Evolutionary conservation across 2,888 invertebrate species (phyloP).

Genomic region (Morpho helenor): DNA sequence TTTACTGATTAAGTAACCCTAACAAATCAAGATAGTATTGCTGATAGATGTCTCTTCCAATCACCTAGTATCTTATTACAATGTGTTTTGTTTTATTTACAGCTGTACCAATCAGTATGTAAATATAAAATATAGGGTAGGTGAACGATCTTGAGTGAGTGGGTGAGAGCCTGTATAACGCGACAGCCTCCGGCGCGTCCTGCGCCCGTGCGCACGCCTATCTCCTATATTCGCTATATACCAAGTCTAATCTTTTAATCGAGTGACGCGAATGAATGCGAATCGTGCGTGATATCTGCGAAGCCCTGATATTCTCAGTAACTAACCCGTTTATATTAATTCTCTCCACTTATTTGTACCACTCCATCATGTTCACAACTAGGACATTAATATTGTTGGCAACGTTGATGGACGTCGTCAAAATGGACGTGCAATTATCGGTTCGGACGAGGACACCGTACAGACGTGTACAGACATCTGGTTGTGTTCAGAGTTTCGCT

Average conservation of each 20-base stretch:
- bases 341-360: conserved; percentile 14
- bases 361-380: conserved; percentile 41
- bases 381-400: conserved; percentile 41
- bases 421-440: conserved; percentile 36
- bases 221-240: conserved; percentile 28
- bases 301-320: conserved; percentile 13
- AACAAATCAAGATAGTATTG: conserved; percentile 66
- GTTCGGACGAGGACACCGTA: conserved; percentile 23
- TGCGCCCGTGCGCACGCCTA: conserved; percentile 67
- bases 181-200: conserved; percentile 61
- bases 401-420: conserved; percentile 36
- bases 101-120: conserved; percentile 69
- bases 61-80: conserved; percentile 43
- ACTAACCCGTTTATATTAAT: conserved; percentile 16
- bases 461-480: conserved; percentile 33
- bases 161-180: conserved; percentile 53
- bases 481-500: conserved; percentile 42
- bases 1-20: background rate
- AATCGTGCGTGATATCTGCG: conserved; percentile 8
- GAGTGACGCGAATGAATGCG: conserved; percentile 22
- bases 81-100: conserved; percentile 60
- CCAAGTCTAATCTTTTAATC: conserved; percentile 20
- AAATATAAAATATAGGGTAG: conserved; percentile 76
- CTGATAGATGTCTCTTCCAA: conserved; percentile 58
- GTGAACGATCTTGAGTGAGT: conserved; percentile 71